Evolutionary conservation across 2,888 invertebrate genomes (phyloP).

Genomic region (Drosophila suboccidentalis): DNA sequence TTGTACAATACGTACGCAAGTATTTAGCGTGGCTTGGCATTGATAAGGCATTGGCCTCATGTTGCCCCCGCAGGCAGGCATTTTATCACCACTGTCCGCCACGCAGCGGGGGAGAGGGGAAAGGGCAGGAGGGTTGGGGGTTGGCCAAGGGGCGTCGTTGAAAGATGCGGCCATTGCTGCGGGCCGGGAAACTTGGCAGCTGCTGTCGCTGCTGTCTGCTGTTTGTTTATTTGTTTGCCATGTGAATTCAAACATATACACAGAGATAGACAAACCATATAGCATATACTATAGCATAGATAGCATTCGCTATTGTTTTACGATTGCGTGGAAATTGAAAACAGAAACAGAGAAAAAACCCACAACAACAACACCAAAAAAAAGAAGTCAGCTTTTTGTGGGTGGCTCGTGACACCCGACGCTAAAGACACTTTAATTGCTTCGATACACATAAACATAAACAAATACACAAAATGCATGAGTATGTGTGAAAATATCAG

Average conservation of each 20-base stretch:
- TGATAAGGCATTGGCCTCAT: slow-evolving; percentile 76
- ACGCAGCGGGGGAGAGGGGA: not conserved
- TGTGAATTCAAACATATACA: slow-evolving; percentile 62
- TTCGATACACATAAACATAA: slow-evolving; percentile 48
- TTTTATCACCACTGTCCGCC: slow-evolving; percentile 57
- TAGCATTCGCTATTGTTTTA: slow-evolving; percentile 78
- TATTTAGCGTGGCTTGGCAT: slow-evolving; percentile 58
- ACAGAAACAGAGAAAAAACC: slow-evolving; percentile 38
- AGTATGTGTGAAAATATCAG: slow-evolving; percentile 10
- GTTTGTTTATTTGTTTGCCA: slow-evolving; percentile 63
- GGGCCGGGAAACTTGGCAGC: slow-evolving; percentile 76
- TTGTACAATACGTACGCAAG: slow-evolving; percentile 38
- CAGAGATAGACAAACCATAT: slow-evolving; percentile 44
- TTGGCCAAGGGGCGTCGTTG: slow-evolving; percentile 22
- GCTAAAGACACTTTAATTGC: slow-evolving; percentile 81
- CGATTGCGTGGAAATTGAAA: slow-evolving; percentile 74
- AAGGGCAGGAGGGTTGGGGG: not conserved
- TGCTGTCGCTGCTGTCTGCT: slow-evolving; percentile 53
- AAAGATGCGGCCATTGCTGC: slow-evolving; percentile 65
- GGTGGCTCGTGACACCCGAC: slow-evolving; percentile 40
- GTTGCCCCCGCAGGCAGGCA: slow-evolving; percentile 52
- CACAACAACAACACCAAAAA: slow-evolving; percentile 10
- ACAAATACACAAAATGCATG: slow-evolving; percentile 19
- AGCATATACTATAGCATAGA: slow-evolving; percentile 67
- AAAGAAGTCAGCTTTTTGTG: slow-evolving; percentile 42